Conservation (phyloP, 2,113 vertebrate genomes). For the Phylloscopus trochilus region DNA sequence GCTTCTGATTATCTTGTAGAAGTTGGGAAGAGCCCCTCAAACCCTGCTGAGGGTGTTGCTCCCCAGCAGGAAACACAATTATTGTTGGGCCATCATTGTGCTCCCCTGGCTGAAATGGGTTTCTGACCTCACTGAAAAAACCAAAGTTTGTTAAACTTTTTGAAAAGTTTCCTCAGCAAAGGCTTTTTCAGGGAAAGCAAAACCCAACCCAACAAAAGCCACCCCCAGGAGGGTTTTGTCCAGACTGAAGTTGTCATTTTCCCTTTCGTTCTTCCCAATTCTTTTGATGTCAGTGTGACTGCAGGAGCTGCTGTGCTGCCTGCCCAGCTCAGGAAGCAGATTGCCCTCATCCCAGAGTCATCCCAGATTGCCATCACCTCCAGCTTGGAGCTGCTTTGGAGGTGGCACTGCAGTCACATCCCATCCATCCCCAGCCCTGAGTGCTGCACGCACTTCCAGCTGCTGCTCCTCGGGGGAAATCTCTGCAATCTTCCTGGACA, state of each 20-base stretch:
- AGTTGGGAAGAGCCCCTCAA: background rate
- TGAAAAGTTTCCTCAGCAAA: background rate
- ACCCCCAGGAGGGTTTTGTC: background rate
- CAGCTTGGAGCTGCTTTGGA: background rate
- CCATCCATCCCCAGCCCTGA: background rate
- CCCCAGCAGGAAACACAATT: background rate
- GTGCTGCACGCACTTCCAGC: accelerated
- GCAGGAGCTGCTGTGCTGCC: background rate
- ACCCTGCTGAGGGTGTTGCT: background rate
- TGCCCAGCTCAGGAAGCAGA: background rate
- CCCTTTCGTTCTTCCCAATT: background rate
- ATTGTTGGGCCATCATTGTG: accelerated
- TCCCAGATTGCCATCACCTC: background rate
- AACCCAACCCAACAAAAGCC: background rate
- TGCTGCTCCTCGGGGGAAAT: background rate
- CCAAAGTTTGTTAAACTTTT: background rate
- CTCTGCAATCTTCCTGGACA: background rate
- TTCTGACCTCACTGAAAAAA: background rate
- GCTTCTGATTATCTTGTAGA: background rate
- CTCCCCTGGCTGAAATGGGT: background rate
- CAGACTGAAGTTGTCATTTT: background rate
- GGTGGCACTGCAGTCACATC: background rate
- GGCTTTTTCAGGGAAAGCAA: background rate
- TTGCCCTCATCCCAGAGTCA: background rate
- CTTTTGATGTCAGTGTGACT: background rate